Base-by-base conservation (phyloP, 2,888 invertebrate species). In the Melipona bicolor region DNA sequence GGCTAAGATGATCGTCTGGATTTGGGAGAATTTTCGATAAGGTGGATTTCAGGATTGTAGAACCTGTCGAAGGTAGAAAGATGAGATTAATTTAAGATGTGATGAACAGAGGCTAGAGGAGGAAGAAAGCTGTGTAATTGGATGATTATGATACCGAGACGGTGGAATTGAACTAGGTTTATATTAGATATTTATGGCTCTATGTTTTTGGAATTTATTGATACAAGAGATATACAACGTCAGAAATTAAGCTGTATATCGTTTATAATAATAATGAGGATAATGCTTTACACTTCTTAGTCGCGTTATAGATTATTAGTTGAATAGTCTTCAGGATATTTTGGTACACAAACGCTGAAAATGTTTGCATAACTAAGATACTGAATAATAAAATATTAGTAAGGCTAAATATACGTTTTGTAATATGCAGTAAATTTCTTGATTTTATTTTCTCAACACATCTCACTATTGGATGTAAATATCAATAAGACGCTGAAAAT, bases 1-100 rank as follows among this genome's bases (percentile, higher is more conserved):
- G 85, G 85, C 85, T 80, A 83, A 50, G 70, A 73, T 32, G 65
- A 61, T 83, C 72, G 62, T 78, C 67, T 56, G 52, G 24, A 54
- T 83, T 78, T 65, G 19, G 59, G 50, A 56, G 68, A 49, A 59
- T 68, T 73, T 52, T 72, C 75, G 36, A 68, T 15, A 15, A 4
- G 3, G 9, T 69, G 13, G 1, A 52, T 21, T 6, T 24, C 1
- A 43, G 43, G 43, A 2, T 4, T 24, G 24, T 24, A 24, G 13
- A 13, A 19, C 32, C 24, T 77, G 76, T 69, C 6, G 62, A 32
- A 49, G n/a, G 24, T 4, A 43, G 43, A 4, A 27, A 6, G 11
- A 59, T 21, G 68, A 52, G 19, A 27, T 49, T 19, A n/a, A 6
- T 71, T 13, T 50, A 15, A 52, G 24, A 9, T 1, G 50, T 56